Percentiles rank a stretch among this genome's conserved stretches.
Conservation (phyloP, 2,888 invertebrate genomes). For the Galeruca laticollis region DNA sequence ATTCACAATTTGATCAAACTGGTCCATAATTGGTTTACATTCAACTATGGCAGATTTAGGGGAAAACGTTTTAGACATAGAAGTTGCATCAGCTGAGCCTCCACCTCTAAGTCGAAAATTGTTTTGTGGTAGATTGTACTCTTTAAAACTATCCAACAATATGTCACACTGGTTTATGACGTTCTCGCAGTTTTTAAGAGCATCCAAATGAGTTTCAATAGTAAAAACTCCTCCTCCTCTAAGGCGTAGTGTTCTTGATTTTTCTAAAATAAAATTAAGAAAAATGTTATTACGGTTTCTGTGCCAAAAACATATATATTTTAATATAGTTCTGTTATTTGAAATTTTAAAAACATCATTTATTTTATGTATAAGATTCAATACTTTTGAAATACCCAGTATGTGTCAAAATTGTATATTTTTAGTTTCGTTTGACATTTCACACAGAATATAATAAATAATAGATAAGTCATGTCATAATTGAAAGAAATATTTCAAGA, state of each 20-base stretch:
- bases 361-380: too few relatives aligned
- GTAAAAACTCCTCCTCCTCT: conserved; percentile 42
- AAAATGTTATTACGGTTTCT: not conserved
- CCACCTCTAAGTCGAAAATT: conserved; percentile 10
- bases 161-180: not conserved
- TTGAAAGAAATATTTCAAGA: too few relatives aligned
- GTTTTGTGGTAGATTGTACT: not conserved
- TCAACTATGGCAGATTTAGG: conserved; percentile 57
- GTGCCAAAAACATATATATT: not conserved
- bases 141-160: not conserved
- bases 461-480: too few relatives aligned
- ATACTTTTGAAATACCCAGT: too few relatives aligned
- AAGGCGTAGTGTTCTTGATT: conserved; percentile 20
- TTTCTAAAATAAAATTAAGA: not conserved
- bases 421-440: too few relatives aligned
- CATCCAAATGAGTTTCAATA: not conserved
- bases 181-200: not conserved
- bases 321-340: not conserved
- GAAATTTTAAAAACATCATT: too few relatives aligned
- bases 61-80: not conserved
- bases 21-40: conserved; percentile 63
- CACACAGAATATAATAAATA: too few relatives aligned
- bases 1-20: conserved; percentile 60
- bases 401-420: too few relatives aligned
- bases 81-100: not conserved